Conservation (phyloP, 2,113 vertebrate species). For the Ardeotis arabs region DNA sequence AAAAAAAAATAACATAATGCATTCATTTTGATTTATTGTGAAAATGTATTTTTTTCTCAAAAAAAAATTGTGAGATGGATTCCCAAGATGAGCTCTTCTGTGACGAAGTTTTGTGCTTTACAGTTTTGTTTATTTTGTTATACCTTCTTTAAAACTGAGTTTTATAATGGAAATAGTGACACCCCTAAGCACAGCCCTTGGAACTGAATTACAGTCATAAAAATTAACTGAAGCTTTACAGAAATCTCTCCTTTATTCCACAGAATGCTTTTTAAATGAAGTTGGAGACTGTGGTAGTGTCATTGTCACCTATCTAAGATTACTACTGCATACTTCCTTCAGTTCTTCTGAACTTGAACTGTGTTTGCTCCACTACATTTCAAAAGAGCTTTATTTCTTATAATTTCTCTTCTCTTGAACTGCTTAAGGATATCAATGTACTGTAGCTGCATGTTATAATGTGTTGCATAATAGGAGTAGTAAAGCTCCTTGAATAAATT, state of each 20-base stretch:
- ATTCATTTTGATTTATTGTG: not conserved
- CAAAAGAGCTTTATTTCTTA: not conserved
- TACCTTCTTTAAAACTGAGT: not conserved
- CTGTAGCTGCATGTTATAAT: not conserved
- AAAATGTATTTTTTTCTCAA: rapidly evolving
- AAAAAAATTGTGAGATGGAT: not conserved
- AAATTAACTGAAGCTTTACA: not conserved
- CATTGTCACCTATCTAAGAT: not conserved
- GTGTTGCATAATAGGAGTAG: not conserved
- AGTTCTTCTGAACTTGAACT: not conserved
- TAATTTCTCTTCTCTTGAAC: not conserved
- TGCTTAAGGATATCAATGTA: not conserved
- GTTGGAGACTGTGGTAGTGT: not conserved
- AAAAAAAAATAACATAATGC: too few relatives aligned
- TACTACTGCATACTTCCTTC: not conserved
- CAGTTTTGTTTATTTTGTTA: not conserved
- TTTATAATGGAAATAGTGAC: not conserved
- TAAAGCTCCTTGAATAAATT: not conserved
- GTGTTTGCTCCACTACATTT: not conserved
- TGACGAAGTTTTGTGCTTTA: not conserved
- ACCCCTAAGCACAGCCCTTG: not conserved
- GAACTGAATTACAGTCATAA: not conserved
- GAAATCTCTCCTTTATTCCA: not conserved
- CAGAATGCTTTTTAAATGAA: not conserved
- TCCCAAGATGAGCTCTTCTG: not conserved